These are phyloP conservation scores for Fragum fragum DNA, from an alignment of 2,888 invertebrate species.

Conservation along the genomic window DNA sequence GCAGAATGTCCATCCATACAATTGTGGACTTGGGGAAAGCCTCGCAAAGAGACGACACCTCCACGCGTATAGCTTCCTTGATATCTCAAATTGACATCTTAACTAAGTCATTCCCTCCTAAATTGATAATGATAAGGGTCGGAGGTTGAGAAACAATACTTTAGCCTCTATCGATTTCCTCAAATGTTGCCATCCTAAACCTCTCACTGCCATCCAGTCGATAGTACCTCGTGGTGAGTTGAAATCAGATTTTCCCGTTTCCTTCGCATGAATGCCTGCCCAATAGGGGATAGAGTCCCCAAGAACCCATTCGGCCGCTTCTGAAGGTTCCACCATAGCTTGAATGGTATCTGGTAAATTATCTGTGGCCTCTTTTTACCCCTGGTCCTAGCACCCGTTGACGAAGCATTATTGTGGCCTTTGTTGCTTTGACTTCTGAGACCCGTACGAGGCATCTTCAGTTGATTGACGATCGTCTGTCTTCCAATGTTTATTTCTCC, in stretches of 20 bases:
- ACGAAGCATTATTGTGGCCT: too few species aligned
- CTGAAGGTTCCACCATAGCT: too few species aligned
- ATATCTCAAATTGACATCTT: neutral
- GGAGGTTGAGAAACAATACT: neutral
- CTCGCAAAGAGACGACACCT: constrained; percentile 1
- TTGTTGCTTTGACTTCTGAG: too few species aligned
- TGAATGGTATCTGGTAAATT: too few species aligned
- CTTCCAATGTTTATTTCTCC: too few species aligned
- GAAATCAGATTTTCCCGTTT: neutral
- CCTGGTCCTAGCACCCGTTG: too few species aligned
- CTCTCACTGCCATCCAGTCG: too few species aligned
- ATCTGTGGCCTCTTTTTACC: too few species aligned
- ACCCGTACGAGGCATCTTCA: too few species aligned
- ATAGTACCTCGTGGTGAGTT: too few species aligned
- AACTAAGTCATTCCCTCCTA: constrained; percentile 28
- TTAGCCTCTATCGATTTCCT: constrained; percentile 8
- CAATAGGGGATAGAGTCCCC: constrained; percentile 48
- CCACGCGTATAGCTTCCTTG: neutral
- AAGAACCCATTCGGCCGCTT: constrained; percentile 41
- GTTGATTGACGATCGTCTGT: too few species aligned
- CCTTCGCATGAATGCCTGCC: constrained; percentile 28
- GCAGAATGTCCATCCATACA: constrained; percentile 29
- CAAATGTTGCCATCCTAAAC: too few species aligned
- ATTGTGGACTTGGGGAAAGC: neutral
- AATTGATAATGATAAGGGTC: neutral